Conservation (phyloP, 2,113 vertebrate species). For the Oncorhynchus clarkii region DNA sequence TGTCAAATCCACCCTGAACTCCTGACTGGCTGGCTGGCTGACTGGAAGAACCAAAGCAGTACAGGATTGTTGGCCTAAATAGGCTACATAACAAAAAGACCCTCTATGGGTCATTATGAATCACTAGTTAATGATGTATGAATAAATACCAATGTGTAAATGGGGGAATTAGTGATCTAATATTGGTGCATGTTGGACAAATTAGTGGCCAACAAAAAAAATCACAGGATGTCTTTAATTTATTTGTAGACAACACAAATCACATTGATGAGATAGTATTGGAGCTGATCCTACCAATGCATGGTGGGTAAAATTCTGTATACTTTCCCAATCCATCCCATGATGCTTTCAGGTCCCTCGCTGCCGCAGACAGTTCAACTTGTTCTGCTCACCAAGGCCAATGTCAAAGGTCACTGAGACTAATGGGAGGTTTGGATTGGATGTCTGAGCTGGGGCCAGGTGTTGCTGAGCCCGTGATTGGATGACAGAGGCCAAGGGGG, state of each 20-base stretch:
- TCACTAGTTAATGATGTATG: slow-evolving; percentile 7
- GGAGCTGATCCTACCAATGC: slow-evolving; percentile 98
- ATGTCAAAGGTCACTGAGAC: slow-evolving; percentile 95
- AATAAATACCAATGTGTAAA: slow-evolving; percentile 41
- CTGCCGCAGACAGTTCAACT: slow-evolving; percentile 99
- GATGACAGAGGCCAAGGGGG: slow-evolving; percentile 72
- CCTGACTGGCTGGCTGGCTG: slow-evolving; percentile 12
- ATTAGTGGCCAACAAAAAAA: slow-evolving; percentile 85
- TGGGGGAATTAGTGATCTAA: slow-evolving; percentile 17
- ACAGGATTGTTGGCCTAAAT: slow-evolving; percentile 53
- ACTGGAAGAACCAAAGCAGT: slow-evolving; percentile 48
- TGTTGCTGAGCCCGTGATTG: slow-evolving; percentile 63
- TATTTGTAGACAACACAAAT: slow-evolving; percentile 86
- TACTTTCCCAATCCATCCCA: slow-evolving; percentile 99
- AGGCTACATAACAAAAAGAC: slow-evolving; percentile 24
- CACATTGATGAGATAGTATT: slow-evolving; percentile 88
- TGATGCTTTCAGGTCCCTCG: slow-evolving; percentile 99
- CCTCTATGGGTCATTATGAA: slow-evolving; percentile 14
- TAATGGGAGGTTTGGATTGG: slow-evolving; percentile 70
- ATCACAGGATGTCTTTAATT: slow-evolving; percentile 82
- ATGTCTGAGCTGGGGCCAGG: slow-evolving; percentile 59
- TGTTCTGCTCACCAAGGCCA: slow-evolving; percentile 99
- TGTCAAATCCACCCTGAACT: slow-evolving; percentile 38
- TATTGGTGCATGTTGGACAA: slow-evolving; percentile 46
- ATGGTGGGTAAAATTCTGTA: slow-evolving; percentile 95